Conservation (phyloP, 30 jellyfish, hydroid and myxozoan genomes). For the Pseudorhiza aurosa region DNA sequence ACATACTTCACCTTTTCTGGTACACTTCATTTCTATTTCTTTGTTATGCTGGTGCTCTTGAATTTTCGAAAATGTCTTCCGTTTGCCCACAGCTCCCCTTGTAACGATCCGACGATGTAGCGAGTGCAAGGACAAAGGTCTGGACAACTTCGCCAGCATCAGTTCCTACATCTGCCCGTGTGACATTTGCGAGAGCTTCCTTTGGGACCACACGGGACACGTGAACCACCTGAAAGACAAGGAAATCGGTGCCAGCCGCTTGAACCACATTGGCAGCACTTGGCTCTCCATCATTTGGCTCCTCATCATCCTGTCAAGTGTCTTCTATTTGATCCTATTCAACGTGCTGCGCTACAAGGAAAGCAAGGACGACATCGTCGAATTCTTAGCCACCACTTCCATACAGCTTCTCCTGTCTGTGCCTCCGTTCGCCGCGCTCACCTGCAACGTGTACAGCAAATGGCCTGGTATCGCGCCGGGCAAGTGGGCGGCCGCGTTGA, state of each 20-base stretch:
- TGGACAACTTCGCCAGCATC: constrained; percentile 85
- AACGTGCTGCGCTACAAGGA: constrained; percentile 73
- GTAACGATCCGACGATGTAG: constrained; percentile 96
- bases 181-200: constrained; percentile 95
- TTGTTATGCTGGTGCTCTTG: too few relatives aligned
- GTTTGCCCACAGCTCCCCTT: constrained; percentile 95
- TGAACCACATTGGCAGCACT: constrained; percentile 89
- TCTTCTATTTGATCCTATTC: constrained; percentile 45
- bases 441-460: constrained; percentile 72
- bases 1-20: too few relatives aligned
- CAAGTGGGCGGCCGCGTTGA: constrained; percentile 92
- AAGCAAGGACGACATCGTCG: constrained; percentile 85
- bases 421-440: constrained; percentile 77
- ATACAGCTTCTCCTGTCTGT: constrained; percentile 75
- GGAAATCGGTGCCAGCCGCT: constrained; percentile 94
- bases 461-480: constrained; percentile 97
- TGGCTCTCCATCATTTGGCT: constrained; percentile 80
- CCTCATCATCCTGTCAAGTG: constrained; percentile 57
- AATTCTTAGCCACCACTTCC: constrained; percentile 80
- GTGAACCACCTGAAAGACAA: constrained; percentile 74
- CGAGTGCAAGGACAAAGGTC: constrained; percentile 88
- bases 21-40: too few relatives aligned
- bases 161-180: constrained; percentile 89
- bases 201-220: constrained; percentile 96
- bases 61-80: too few relatives aligned